These are phyloP conservation scores for Camptogramma bilineatum DNA, from an alignment of 2,888 invertebrate genomes.

Conservation along the genomic window DNA sequence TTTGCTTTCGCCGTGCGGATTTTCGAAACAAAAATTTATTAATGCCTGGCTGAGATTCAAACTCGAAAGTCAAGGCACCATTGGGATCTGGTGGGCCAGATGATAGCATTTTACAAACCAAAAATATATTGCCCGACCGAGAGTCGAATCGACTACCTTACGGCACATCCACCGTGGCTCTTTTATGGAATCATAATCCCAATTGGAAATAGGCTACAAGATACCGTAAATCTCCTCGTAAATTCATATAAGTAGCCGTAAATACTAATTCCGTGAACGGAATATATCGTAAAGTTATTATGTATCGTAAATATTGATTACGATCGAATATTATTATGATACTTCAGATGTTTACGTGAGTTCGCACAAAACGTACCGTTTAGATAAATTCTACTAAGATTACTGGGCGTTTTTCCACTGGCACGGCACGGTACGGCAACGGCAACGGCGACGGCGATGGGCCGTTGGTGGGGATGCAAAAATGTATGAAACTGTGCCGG, in stretches of 20 bases:
- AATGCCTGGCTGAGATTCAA: too few species aligned
- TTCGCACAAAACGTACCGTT: background rate
- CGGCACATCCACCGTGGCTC: background rate
- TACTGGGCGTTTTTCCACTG: too few species aligned
- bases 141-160: background rate
- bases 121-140: too few species aligned
- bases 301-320: slow-evolving; percentile 29
- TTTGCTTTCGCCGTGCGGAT: too few species aligned
- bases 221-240: slow-evolving; percentile 32
- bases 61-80: too few species aligned
- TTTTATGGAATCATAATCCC: slow-evolving; percentile 3
- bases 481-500: too few species aligned
- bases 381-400: background rate
- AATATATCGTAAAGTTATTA: slow-evolving; percentile 27
- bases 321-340: slow-evolving; percentile 11
- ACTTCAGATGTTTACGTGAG: background rate
- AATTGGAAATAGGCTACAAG: slow-evolving; percentile 8
- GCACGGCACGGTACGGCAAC: too few species aligned
- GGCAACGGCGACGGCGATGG: too few species aligned
- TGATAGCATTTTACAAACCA: too few species aligned
- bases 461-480: too few species aligned
- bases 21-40: too few species aligned
- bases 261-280: slow-evolving; percentile 35
- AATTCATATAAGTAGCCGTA: slow-evolving; percentile 34
- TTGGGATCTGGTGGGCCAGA: too few species aligned